These are phyloP conservation scores for Amblyteles armatorius DNA, from an alignment of 2,888 invertebrate genomes.

Conservation along the genomic window DNA sequence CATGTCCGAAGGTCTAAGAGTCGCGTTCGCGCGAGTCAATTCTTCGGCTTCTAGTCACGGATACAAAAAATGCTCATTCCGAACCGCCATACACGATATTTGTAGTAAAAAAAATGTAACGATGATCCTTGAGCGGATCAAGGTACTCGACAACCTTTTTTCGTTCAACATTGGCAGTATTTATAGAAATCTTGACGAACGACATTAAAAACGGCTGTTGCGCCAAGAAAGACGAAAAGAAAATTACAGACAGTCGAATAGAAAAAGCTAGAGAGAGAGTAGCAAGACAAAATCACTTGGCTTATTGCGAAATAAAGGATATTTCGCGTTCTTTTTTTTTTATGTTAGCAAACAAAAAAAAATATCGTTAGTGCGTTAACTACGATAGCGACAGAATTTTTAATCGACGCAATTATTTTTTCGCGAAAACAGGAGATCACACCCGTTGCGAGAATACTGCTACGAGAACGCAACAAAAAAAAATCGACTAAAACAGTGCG, in stretches of 20 bases:
- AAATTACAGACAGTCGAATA: slow-evolving; percentile 31
- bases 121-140: slow-evolving; percentile 4
- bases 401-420: slow-evolving; percentile 35
- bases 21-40: slow-evolving; percentile 37
- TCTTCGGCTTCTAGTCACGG: slow-evolving; percentile 40
- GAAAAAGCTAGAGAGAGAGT: slow-evolving; percentile 22
- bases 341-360: slow-evolving; percentile 58
- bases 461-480: slow-evolving; percentile 36
- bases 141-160: slow-evolving; percentile 23
- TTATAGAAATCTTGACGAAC: slow-evolving; percentile 48
- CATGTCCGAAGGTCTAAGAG: slow-evolving; percentile 20
- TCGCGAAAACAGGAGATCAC: slow-evolving; percentile 38
- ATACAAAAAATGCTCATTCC: slow-evolving; percentile 63
- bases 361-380: slow-evolving; percentile 58
- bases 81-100: slow-evolving; percentile 35
- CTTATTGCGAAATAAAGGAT: slow-evolving; percentile 51
- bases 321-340: slow-evolving; percentile 51
- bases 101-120: slow-evolving; percentile 41
- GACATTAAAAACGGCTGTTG: slow-evolving; percentile 37
- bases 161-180: slow-evolving; percentile 64
- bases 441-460: slow-evolving; percentile 63
- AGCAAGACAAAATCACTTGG: slow-evolving; percentile 24
- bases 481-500: slow-evolving; percentile 15
- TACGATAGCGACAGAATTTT: slow-evolving; percentile 57
- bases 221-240: slow-evolving; percentile 21